Conservation (phyloP, 2,113 vertebrate species). For the Podarcis muralis region DNA sequence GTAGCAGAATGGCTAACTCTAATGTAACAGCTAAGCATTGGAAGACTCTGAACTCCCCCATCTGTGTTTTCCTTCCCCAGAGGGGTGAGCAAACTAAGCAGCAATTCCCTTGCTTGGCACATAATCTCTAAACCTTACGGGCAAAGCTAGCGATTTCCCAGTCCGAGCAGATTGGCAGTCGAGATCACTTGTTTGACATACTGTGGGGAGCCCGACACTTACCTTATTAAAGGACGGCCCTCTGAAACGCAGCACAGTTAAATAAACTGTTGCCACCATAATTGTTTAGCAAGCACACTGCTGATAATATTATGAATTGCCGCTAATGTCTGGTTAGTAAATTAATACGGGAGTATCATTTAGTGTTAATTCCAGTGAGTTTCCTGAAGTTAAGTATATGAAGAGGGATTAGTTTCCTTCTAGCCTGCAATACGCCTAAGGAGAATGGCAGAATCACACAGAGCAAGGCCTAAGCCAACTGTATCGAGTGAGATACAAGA, state of each 20-base stretch:
- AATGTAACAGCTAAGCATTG: constrained; percentile 77
- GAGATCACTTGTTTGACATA: constrained; percentile 71
- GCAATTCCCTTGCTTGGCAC: constrained; percentile 78
- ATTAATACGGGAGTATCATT: constrained; percentile 57
- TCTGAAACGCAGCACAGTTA: constrained; percentile 54
- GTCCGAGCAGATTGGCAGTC: constrained; percentile 73
- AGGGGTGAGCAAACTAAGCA: constrained; percentile 78
- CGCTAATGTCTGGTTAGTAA: constrained; percentile 61
- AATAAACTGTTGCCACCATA: constrained; percentile 53
- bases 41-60: constrained; percentile 78
- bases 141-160: constrained; percentile 77
- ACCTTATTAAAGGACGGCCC: constrained; percentile 70
- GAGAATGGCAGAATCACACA: constrained; percentile 53
- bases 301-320: constrained; percentile 65
- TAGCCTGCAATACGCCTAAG: constrained; percentile 21
- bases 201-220: constrained; percentile 69
- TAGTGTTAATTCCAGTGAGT: constrained; percentile 61
- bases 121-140: constrained; percentile 78
- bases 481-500: neutral
- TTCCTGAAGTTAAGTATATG: constrained; percentile 46
- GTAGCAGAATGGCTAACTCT: constrained; percentile 69
- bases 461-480: constrained; percentile 18
- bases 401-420: constrained; percentile 23
- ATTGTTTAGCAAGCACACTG: constrained; percentile 54
- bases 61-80: constrained; percentile 82